Evolutionary conservation across 2,797 vertebrate genomes (phyloP).

Genomic region (Lepidocolaptes lacrymiger): DNA sequence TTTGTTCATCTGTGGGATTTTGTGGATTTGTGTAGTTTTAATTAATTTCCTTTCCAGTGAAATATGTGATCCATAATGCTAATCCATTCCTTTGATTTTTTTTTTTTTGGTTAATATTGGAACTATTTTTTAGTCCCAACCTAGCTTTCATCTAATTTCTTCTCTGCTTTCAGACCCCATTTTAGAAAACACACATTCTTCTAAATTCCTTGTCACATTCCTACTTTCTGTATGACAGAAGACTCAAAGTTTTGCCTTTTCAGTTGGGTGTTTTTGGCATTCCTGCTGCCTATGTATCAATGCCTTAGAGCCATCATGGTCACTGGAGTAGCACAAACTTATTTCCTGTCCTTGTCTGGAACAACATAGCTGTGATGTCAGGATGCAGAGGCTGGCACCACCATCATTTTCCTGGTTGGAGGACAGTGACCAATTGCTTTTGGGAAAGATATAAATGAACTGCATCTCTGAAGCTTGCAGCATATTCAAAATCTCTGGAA

Average conservation of each 20-base stretch:
- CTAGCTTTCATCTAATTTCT: background rate
- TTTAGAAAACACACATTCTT: background rate
- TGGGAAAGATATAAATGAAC: background rate
- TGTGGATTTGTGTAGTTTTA: background rate
- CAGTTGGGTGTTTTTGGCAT: fast-evolving
- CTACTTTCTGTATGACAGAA: background rate
- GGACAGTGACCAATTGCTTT: fast-evolving
- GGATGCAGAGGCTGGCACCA: background rate
- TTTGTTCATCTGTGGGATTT: background rate
- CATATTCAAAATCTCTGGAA: background rate
- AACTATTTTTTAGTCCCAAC: background rate
- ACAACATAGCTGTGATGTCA: fast-evolving
- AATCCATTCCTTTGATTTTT: background rate
- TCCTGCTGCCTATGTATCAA: background rate
- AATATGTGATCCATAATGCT: background rate
- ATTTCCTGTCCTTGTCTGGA: background rate
- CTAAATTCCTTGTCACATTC: background rate
- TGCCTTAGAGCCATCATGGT: no score
- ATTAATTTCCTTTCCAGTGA: background rate
- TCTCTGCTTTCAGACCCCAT: background rate
- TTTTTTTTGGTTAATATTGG: background rate
- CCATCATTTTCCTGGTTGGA: background rate
- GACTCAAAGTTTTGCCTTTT: background rate
- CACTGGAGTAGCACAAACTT: fast-evolving
- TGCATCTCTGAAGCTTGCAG: background rate